phyloP scores from a whole-genome alignment of 1,140 invertebrate genomes.

The Lepeophtheirus salmonis region DNA sequence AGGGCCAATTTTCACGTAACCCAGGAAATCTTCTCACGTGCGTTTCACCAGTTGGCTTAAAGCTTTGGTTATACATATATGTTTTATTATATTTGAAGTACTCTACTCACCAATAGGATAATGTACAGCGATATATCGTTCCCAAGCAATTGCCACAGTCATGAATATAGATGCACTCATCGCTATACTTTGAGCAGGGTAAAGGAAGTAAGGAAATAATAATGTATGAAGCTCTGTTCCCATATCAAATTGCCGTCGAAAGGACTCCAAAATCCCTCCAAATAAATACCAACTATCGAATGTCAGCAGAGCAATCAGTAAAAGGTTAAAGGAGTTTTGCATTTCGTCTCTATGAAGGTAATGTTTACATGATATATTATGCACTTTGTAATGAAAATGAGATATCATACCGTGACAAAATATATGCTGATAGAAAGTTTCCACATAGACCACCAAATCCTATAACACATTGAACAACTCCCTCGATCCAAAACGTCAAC shows the following conservation, averaged over 20 bases:
- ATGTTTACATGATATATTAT: background rate
- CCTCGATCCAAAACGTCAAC: conserved; percentile 1
- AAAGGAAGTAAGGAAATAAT: conserved; percentile 16
- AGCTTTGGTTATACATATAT: too few relatives aligned
- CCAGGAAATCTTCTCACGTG: too few relatives aligned
- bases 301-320: conserved; percentile 6
- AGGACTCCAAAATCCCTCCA: conserved; percentile 9
- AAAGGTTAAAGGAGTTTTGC: conserved; percentile 15
- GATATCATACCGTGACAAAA: conserved; percentile 7
- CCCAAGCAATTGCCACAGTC: conserved; percentile 15
- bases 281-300: conserved; percentile 12
- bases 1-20: too few relatives aligned
- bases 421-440: conserved; percentile 3
- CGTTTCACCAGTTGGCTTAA: too few relatives aligned
- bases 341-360: conserved; percentile 5
- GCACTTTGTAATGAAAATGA: background rate
- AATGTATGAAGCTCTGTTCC: conserved; percentile 5
- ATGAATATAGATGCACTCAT: conserved; percentile 14
- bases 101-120: conserved; percentile 12
- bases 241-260: conserved; percentile 6
- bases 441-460: background rate
- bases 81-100: background rate
- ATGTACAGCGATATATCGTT: conserved; percentile 16
- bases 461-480: conserved; percentile 1
- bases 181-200: conserved; percentile 3